phyloP scores from a whole-genome alignment of 2,113 vertebrate species.

The rat (Rattus norvegicus) region GRCr8 NC_086034.1:11666001-11666500 shows the following conservation, averaged over 20 bases:
- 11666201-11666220: not conserved
- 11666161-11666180: not conserved
- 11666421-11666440: constrained; percentile 73
- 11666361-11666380: not conserved
- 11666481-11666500: constrained; percentile 87
- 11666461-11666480: constrained; percentile 89
- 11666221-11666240: not conserved
- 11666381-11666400: not conserved
- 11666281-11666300: not conserved
- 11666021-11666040: no score
- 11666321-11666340: not conserved
- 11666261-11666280: rapidly evolving
- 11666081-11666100: not conserved
- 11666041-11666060: rapidly evolving
- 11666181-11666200: no score
- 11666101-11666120: no score
- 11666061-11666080: rapidly evolving
- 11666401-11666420: not conserved
- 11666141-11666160: not conserved
- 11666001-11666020: rapidly evolving
- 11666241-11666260: not conserved
- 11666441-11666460: constrained; percentile 91
- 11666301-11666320: not conserved
- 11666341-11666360: no score
- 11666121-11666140: not conserved